These are phyloP conservation scores for Ennomos fuscantarius DNA, from an alignment of 2,888 invertebrate species.

Conservation along the genomic window DNA sequence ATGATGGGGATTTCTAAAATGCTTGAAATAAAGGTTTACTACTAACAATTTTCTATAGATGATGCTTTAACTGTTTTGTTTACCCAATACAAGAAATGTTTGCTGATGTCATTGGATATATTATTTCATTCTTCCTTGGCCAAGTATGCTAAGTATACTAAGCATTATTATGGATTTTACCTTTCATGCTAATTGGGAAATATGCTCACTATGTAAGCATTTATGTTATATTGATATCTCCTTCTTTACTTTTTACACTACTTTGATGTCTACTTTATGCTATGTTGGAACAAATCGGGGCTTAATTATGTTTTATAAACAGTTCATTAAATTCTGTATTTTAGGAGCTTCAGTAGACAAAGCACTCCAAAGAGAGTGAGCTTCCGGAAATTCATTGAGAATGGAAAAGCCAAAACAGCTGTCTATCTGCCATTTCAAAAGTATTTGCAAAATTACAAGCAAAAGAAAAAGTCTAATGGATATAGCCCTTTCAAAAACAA, in stretches of 20 bases:
- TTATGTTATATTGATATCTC: neutral
- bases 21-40: slow-evolving; percentile 23
- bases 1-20: slow-evolving; percentile 57
- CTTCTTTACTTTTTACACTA: neutral
- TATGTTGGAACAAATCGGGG: too few species aligned
- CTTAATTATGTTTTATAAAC: too few species aligned
- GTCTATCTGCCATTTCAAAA: slow-evolving; percentile 88
- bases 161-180: too few species aligned
- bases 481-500: slow-evolving; percentile 75
- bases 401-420: slow-evolving; percentile 74
- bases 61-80: slow-evolving; percentile 21
- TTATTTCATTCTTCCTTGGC: neutral
- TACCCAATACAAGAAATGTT: slow-evolving; percentile 11
- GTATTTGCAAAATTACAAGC: slow-evolving; percentile 73
- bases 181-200: slow-evolving; percentile 5
- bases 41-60: slow-evolving; percentile 34
- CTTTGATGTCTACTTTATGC: too few species aligned
- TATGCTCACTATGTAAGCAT: neutral
- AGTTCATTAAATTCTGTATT: slow-evolving; percentile 2
- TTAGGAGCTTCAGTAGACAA: slow-evolving; percentile 53
- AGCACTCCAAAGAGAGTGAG: slow-evolving; percentile 80
- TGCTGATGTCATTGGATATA: too few species aligned
- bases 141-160: neutral
- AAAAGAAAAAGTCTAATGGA: slow-evolving; percentile 66
- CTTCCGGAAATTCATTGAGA: slow-evolving; percentile 77